These are phyloP conservation scores for Smittia sp. DNA, from an alignment of 2,888 invertebrate species.

Conservation along the genomic window DNA sequence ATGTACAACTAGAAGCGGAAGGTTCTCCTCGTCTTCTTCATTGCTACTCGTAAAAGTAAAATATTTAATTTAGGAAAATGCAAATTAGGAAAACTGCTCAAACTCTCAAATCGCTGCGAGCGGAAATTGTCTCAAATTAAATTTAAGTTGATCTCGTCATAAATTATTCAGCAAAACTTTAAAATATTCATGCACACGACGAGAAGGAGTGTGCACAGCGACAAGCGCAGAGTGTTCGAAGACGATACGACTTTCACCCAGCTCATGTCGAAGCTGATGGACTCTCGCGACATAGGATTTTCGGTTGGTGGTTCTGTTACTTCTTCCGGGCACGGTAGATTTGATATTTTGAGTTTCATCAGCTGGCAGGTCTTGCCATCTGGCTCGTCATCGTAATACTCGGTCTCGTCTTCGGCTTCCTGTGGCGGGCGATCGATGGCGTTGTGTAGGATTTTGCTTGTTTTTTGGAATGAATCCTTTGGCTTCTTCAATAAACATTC, in stretches of 20 bases:
- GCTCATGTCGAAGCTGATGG: slow-evolving; percentile 44
- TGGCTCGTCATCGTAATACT: slow-evolving; percentile 45
- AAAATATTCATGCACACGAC: background rate
- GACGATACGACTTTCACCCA: slow-evolving; percentile 23
- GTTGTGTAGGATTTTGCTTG: slow-evolving; percentile 43
- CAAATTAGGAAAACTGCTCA: background rate
- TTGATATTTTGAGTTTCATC: slow-evolving; percentile 59
- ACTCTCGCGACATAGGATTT: slow-evolving; percentile 59
- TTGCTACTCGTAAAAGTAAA: background rate
- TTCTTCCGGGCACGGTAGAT: slow-evolving; percentile 61
- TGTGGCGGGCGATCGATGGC: slow-evolving; percentile 44
- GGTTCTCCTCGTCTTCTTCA: too few species aligned
- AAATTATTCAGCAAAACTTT: slow-evolving; percentile 26
- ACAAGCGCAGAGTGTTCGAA: background rate
- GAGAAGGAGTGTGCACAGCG: background rate
- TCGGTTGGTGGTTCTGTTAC: slow-evolving; percentile 62
- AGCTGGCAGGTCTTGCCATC: slow-evolving; percentile 49
- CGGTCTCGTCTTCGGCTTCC: slow-evolving; percentile 43
- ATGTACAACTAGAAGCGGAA: too few species aligned
- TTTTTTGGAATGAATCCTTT: slow-evolving; percentile 30
- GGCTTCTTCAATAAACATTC: slow-evolving; percentile 65
- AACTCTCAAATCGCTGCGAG: background rate
- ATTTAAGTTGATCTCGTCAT: slow-evolving; percentile 6
- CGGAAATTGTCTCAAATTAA: slow-evolving; percentile 11
- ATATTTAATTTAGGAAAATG: slow-evolving; percentile 22